Evolutionary conservation across 2,888 invertebrate genomes (phyloP), one percentile per base, ranked within the genome.

Genomic region (Drosophila lacicola): DNA sequence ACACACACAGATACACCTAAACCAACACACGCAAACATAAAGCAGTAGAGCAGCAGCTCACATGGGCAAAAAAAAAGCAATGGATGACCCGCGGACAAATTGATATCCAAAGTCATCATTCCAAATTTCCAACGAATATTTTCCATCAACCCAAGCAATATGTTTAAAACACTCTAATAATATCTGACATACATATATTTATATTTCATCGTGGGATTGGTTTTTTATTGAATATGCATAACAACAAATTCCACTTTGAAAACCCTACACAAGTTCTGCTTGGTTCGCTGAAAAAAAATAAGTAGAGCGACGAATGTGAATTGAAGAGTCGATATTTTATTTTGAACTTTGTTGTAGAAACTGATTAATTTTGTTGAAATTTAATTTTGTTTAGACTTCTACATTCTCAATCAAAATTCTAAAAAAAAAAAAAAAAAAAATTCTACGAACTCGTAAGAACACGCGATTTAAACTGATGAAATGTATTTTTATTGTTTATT

Each of bases 301-400:
- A 25, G 29, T 49, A 61, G 13, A 53, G 14, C 33, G 44, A 63
- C 54, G 60, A 70, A 55, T 80, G 68, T 60, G 69, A 81, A 80
- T 66, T 76, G 19, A 47, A 57, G 56, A 81, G 44, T 37, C 42
- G 44, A 70, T 34, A 62, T 41, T 55, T 62, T 55, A 61, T 47
- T 36, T 58, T 46, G 55, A 55, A 57, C 41, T 53, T 42, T 44
- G 61, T 69, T 64, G 69, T 78, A 72, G 64, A 85, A 82, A 77
- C 74, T 86, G 63, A 86, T 80, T 74, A 60, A 88, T 88, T 88
- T 86, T 56, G 51, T 88, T 61, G 54, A 86, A 83, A 83, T 86
- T 80, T 34, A 78, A 83, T 87, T 82, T 73, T 77, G 85, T 82
- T 82, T 77, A 60, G 71, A 68, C 54, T 74, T 66, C 45, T 69